Conservation (phyloP, 2,113 vertebrate genomes). For the Eurystomus gularis region DNA sequence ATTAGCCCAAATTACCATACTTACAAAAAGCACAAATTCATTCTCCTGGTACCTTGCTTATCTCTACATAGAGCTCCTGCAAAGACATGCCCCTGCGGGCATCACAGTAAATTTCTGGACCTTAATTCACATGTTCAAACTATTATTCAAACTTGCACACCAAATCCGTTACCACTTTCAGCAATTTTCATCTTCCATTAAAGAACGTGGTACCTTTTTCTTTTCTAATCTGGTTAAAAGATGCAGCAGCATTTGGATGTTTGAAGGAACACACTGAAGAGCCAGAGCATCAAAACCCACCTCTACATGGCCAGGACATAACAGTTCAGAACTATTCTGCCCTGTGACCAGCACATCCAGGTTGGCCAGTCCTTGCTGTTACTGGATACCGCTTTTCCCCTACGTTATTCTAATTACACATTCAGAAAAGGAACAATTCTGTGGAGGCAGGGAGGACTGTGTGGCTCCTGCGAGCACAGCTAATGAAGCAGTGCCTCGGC, state of each 20-base stretch:
- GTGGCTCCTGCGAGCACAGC: not conserved
- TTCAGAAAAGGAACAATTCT: not conserved
- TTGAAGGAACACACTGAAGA: not conserved
- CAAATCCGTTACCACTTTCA: not conserved
- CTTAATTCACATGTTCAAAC: slow-evolving; percentile 8
- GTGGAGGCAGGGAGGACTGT: not conserved
- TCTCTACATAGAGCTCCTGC: not conserved
- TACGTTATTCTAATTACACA: accelerated
- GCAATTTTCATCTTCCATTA: not conserved
- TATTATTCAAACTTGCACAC: not conserved
- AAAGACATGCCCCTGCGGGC: slow-evolving; percentile 7
- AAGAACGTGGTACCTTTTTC: not conserved
- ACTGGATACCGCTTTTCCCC: not conserved
- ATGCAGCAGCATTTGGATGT: not conserved
- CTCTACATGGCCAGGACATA: not conserved
- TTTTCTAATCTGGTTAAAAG: not conserved
- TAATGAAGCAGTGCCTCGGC: not conserved
- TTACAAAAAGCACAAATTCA: not conserved
- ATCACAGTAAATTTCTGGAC: slow-evolving; percentile 5
- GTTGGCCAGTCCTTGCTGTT: not conserved
- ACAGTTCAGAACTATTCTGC: not conserved
- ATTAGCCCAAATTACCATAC: slow-evolving; percentile 32
- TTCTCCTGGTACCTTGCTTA: slow-evolving; percentile 32
- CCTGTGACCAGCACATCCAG: not conserved
- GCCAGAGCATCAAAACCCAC: not conserved